Conservation (phyloP, 1,140 invertebrate species). For the Leptestheria dahalacensis region DNA sequence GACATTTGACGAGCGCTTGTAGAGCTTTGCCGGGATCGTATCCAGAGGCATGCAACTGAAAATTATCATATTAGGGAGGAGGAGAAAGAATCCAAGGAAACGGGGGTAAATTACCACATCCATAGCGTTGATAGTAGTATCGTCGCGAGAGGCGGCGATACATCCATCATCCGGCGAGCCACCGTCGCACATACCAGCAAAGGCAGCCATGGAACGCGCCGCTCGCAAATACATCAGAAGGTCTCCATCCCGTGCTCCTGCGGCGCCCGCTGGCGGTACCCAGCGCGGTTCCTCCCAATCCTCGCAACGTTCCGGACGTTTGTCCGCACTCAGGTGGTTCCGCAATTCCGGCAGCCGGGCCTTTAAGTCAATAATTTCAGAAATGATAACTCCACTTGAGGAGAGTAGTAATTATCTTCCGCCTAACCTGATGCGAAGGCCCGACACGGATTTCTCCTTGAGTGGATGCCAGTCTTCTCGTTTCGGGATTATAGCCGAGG, state of each 20-base stretch:
- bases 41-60: constrained; percentile 73
- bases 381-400: constrained; percentile 1
- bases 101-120: constrained; percentile 49
- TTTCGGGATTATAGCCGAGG: constrained; percentile 42
- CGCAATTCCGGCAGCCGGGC: constrained; percentile 63
- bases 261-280: constrained; percentile 42
- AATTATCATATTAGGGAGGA: too few relatives aligned
- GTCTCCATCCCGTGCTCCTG: constrained; percentile 75
- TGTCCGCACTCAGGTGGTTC: constrained; percentile 41
- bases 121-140: constrained; percentile 93
- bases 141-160: constrained; percentile 85
- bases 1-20: constrained; percentile 90
- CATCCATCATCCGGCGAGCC: constrained; percentile 92
- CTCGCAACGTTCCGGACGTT: constrained; percentile 56
- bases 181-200: constrained; percentile 94
- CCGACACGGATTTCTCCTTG: constrained; percentile 91
- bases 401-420: constrained; percentile 2
- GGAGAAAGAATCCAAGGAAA: neutral
- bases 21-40: constrained; percentile 90
- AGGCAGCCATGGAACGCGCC: constrained; percentile 86
- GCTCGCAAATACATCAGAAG: constrained; percentile 93
- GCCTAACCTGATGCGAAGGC: constrained; percentile 66
- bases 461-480: constrained; percentile 54
- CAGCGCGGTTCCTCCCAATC: constrained; percentile 79
- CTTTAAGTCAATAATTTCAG: constrained; percentile 29